phyloP scores from a whole-genome alignment of 2,797 vertebrate genomes.

The Siniperca scherzeri region DNA sequence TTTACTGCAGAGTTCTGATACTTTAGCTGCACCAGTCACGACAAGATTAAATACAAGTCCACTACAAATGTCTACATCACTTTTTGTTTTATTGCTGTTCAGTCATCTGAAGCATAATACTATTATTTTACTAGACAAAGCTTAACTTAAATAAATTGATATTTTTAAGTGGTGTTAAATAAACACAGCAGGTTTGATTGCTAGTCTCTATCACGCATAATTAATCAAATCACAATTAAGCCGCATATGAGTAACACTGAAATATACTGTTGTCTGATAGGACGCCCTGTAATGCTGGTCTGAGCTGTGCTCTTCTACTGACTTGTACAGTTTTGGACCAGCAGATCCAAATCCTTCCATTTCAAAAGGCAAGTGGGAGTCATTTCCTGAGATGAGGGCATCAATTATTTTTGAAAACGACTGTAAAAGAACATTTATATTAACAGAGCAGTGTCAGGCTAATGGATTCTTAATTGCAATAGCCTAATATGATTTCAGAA shows the following conservation, averaged over 20 bases:
- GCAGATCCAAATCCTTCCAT: background rate
- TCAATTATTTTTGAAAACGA: background rate
- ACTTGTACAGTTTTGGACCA: background rate
- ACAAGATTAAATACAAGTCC: background rate
- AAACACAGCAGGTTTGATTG: background rate
- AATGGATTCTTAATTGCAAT: background rate
- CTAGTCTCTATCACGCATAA: background rate
- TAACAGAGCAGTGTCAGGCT: background rate
- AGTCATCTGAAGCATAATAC: background rate
- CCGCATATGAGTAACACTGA: too few species aligned
- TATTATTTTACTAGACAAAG: too few species aligned
- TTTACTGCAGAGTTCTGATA: background rate
- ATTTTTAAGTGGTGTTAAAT: background rate
- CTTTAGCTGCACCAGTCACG: too few species aligned
- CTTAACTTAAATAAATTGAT: background rate
- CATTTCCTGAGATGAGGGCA: background rate
- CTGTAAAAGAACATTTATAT: background rate
- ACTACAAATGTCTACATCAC: background rate
- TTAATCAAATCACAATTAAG: too few species aligned
- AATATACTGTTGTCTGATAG: background rate
- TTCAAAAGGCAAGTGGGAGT: background rate
- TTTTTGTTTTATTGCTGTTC: background rate
- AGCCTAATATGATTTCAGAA: background rate
- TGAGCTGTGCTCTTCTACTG: background rate
- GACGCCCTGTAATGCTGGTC: background rate